Evolutionary conservation across 2,797 vertebrate species (phyloP).

Genomic region (Hafferia zeledoni): DNA sequence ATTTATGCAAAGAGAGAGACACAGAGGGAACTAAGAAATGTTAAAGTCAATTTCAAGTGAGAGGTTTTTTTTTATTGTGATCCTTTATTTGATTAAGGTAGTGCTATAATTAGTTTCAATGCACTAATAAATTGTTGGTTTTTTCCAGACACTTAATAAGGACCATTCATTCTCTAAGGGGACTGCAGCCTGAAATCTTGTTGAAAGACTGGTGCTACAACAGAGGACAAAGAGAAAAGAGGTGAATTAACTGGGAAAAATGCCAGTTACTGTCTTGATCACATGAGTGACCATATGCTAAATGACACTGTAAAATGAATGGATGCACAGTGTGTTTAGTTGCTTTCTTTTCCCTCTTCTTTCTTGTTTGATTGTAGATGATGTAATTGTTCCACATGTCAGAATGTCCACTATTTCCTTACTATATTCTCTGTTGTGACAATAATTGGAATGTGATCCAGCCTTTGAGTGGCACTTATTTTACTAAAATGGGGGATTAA

Average conservation of each 20-base stretch:
- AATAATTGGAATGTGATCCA: background rate
- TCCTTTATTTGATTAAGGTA: conserved; percentile 34
- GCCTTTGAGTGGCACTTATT: background rate
- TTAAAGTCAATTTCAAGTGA: background rate
- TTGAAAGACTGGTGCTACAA: conserved; percentile 37
- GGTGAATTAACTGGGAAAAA: conserved; percentile 70
- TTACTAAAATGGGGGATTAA: background rate
- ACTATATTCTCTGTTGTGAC: fast-evolving
- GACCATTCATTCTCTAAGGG: conserved; percentile 18
- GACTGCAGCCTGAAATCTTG: conserved; percentile 46
- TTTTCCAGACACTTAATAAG: conserved; percentile 41
- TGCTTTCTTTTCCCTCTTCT: conserved; percentile 6
- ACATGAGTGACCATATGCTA: conserved; percentile 70
- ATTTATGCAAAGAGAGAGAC: background rate
- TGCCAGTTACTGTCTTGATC: conserved; percentile 68
- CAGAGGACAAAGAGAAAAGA: conserved; percentile 65
- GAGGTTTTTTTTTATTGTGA: background rate
- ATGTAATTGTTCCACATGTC: background rate
- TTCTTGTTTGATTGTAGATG: background rate
- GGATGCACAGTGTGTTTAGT: conserved; percentile 12
- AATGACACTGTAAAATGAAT: conserved; percentile 54
- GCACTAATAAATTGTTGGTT: background rate
- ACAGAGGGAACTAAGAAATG: background rate
- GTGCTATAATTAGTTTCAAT: conserved; percentile 18
- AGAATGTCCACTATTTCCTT: background rate